These are phyloP conservation scores for Meleagris gallopavo DNA, from an alignment of 2,113 vertebrate genomes.

Conservation along the genomic window DNA sequence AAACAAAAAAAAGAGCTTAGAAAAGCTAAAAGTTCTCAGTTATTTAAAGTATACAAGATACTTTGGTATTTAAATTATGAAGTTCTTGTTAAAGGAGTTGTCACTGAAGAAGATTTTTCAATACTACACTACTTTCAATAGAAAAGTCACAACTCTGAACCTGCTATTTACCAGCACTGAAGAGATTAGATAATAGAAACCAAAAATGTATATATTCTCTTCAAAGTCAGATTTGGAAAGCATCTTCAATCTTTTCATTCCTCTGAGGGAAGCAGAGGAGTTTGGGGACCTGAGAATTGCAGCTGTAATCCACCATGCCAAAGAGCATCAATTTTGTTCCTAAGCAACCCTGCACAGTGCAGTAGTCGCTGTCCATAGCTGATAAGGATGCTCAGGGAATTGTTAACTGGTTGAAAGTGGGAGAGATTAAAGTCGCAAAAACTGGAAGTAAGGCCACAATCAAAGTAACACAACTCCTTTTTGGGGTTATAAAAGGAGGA, in stretches of 20 bases:
- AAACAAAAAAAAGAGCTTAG: background rate
- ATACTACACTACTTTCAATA: background rate
- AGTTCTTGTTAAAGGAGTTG: background rate
- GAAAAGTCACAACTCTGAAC: background rate
- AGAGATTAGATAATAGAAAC: background rate
- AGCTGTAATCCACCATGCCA: conserved; percentile 47
- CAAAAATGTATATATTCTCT: background rate
- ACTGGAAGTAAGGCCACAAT: conserved; percentile 3
- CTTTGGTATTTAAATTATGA: background rate
- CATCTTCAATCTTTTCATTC: background rate
- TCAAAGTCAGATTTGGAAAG: background rate
- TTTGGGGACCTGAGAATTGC: conserved; percentile 13
- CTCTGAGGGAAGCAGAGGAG: background rate
- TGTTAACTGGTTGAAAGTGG: conserved; percentile 19
- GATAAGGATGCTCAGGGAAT: conserved; percentile 59
- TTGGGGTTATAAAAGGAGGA: background rate
- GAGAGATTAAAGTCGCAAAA: conserved; percentile 47
- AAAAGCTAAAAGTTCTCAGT: background rate
- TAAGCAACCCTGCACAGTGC: conserved; percentile 52
- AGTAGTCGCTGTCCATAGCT: conserved; percentile 36
- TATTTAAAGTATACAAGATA: background rate
- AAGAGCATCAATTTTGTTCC: conserved; percentile 66
- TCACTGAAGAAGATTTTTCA: background rate
- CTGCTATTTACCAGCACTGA: background rate
- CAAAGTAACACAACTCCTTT: background rate